Base-by-base conservation (phyloP, 2,888 invertebrate species). In the Steinernema scapterisci region DNA sequence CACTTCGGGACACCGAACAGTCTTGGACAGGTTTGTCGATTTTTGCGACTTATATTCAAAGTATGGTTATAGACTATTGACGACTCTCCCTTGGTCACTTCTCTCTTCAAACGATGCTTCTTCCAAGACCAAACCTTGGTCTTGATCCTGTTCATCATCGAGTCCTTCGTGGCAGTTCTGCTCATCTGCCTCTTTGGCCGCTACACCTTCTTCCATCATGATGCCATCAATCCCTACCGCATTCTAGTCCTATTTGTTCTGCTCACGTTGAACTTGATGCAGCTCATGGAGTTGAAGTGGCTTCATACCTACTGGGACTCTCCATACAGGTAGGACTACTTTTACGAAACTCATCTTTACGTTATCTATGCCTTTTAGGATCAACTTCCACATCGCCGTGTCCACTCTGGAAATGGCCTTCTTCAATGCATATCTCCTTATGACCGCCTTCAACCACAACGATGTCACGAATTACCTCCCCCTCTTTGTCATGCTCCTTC, bases 321-420 rank as follows among this genome's bases (percentile, higher is more conserved):
- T n/a, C 63, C 63, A 16, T 63, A 63, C 27, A 63, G 63, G 63
- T 63, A 13, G 31, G 27, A 2, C 2, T 5, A 13, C 23, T 48
- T 25, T 25, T 19, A 54, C 13, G n/a, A n/a, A n/a, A n/a, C n/a
- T n/a, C n/a, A 19, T 25, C 21, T 23, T 19, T 11, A 23, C 3
- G 6, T 54, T 5, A 48, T 21, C 54, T 21, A 54, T 21, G 21
- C n/a, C 13, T 31, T 63, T 72, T 73, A 79, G 81, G 71, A 38
- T 82, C 44, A 73, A 76, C 38, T 31, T 80, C 45, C 81, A 83
- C 77, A 81, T 83, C 54, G 78, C 73, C 0, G 74, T 80, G 1
- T 80, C 82, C n/a, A 81, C 81, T 0, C 73, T 83, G 75, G 80
- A 83, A 54, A 80, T 56, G 7, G 81, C 80, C n/a, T 77, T 81